Evolutionary conservation across 2,113 vertebrate genomes (phyloP).

Genomic region (Perca schrenkii): DNA sequence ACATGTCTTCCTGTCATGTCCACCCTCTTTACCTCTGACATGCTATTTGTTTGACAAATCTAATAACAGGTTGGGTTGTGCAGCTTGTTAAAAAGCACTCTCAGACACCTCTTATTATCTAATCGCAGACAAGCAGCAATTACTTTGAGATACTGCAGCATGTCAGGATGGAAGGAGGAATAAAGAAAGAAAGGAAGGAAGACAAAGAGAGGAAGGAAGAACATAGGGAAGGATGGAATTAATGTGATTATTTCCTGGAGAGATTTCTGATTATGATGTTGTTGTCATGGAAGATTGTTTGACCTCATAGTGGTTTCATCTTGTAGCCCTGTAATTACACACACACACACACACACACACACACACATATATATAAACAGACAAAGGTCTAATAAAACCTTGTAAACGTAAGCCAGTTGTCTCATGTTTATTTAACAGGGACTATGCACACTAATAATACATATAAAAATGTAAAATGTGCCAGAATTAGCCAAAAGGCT

Average conservation of each 20-base stretch:
- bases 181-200: not conserved
- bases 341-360: constrained; percentile 10
- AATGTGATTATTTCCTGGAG: not conserved
- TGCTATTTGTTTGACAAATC: not conserved
- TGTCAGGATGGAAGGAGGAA: constrained; percentile 10
- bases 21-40: not conserved
- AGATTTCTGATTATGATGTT: constrained; percentile 3
- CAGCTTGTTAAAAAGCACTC: constrained; percentile 50
- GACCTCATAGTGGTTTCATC: constrained; percentile 18
- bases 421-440: not conserved
- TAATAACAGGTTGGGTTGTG: constrained; percentile 33
- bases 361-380: constrained; percentile 16
- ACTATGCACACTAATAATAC: no score
- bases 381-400: constrained; percentile 19
- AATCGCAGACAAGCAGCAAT: constrained; percentile 52
- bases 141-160: constrained; percentile 21
- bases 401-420: constrained; percentile 37
- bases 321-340: constrained; percentile 33
- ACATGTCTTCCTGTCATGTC: not conserved
- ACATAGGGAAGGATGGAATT: not conserved
- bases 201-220: constrained; percentile 2
- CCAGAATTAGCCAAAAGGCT: no score
- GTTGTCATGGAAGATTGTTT: not conserved
- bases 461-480: no score
- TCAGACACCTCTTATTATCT: constrained; percentile 47